Conservation (phyloP, 2,113 vertebrate genomes). For the Micronycteris hirsuta region DNA sequence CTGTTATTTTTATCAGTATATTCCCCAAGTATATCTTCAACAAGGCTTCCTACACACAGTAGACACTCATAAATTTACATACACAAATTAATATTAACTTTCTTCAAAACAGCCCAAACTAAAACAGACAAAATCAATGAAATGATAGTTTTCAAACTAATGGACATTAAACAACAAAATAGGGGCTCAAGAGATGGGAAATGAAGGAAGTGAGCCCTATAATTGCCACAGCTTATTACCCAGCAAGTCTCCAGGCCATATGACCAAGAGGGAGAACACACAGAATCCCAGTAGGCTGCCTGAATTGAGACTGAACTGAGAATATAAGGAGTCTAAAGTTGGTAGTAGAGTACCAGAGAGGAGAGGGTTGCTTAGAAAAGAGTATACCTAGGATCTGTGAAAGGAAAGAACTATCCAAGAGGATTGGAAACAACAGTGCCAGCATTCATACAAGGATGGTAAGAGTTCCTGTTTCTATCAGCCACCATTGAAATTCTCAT, state of each 20-base stretch:
- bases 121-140: background rate
- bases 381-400: background rate
- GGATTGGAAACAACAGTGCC: background rate
- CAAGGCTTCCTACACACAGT: background rate
- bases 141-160: background rate
- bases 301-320: background rate
- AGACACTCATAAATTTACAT: background rate
- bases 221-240: background rate
- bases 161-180: background rate
- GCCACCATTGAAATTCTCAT: background rate
- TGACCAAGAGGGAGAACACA: background rate
- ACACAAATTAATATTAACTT: background rate
- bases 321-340: background rate
- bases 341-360: background rate
- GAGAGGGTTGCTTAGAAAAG: background rate
- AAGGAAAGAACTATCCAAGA: background rate
- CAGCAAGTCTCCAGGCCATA: background rate
- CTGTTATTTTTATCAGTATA: background rate
- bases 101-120: background rate
- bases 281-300: background rate
- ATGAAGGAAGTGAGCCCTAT: background rate
- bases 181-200: background rate
- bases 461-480: background rate
- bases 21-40: background rate
- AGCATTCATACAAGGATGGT: background rate